Conservation (phyloP, 2,888 invertebrate genomes). For the Chrysolina americana region DNA sequence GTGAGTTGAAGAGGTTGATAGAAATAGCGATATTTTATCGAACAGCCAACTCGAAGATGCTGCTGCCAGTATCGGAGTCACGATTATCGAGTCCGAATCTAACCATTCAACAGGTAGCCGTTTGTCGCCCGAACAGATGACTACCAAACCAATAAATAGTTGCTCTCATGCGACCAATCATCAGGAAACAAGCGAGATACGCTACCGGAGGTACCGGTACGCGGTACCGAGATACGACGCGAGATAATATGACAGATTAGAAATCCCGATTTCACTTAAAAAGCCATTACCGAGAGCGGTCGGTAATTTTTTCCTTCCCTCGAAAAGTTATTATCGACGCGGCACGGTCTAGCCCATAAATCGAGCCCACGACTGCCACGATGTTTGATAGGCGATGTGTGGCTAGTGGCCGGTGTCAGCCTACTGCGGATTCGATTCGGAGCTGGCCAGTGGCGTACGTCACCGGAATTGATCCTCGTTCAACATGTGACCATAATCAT, state of each 20-base stretch:
- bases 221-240: slow-evolving; percentile 47
- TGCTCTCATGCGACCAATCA: slow-evolving; percentile 56
- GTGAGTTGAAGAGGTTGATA: not conserved
- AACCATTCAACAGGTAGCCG: not conserved
- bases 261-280: slow-evolving; percentile 55
- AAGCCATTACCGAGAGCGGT: slow-evolving; percentile 57
- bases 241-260: slow-evolving; percentile 52
- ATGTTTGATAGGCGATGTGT: slow-evolving; percentile 55
- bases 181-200: slow-evolving; percentile 55
- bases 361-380: slow-evolving; percentile 57
- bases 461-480: too few species aligned
- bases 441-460: slow-evolving; percentile 13
- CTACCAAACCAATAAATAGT: slow-evolving; percentile 56
- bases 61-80: not conserved
- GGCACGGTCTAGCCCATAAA: slow-evolving; percentile 58
- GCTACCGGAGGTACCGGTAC: slow-evolving; percentile 57
- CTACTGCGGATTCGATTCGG: slow-evolving; percentile 35
- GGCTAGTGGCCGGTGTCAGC: slow-evolving; percentile 34
- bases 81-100: not conserved
- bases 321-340: slow-evolving; percentile 60
- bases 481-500: too few species aligned
- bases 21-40: not conserved
- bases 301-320: slow-evolving; percentile 50
- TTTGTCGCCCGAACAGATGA: slow-evolving; percentile 25
- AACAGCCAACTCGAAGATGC: not conserved